Base-by-base conservation (phyloP, 2,797 vertebrate genomes). In the Gorsachius magnificus region DNA sequence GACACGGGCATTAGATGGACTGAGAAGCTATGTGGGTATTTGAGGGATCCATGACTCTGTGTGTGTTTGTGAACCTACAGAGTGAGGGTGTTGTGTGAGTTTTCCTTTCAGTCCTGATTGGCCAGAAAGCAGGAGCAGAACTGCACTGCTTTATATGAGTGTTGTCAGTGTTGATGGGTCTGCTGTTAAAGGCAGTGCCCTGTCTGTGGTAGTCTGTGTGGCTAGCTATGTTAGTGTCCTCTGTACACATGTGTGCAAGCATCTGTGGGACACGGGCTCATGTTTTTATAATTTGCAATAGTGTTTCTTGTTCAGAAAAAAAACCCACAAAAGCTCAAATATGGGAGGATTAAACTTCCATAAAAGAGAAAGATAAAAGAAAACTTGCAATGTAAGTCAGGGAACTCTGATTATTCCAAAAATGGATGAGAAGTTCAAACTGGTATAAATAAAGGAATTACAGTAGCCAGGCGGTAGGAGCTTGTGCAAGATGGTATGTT, bases 241-340 rank as follows among this genome's bases (percentile, higher is more conserved):
- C 29, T 64, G 11, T 4, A 4, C 25, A 11, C 28, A 14, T 21
- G 14, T 16, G 11, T 15, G 19, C 16, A 15, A 0, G 1, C 2
- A 2, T 19, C 26, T 54, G 35, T 75, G 19, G 50, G 22, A 68
- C 13, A 38, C 1, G 1, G 50, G 19, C 13, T 38, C 19, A 21
- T 13, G 5, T 20, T 77, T 65, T 66, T 48, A 7, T 60, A 29
- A 66, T 78, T 78, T 61, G 6, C 17, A 43, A 13, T 16, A 87
- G 6, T 2, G 5, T 64, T 65, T 63, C 16, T 56, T 87, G 16
- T 51, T 78, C 41, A 66, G 26, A 83, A 48, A 60, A 60, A 41
- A 83, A 60, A 35, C 10, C 1, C 2, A 8, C 10, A 29, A 38
- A 74, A 45, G 1, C 13, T 81, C 13, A 66, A 54, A 48, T 77